Base-by-base conservation (phyloP, 1,140 invertebrate species). In the Hyles euphorbiae region DNA sequence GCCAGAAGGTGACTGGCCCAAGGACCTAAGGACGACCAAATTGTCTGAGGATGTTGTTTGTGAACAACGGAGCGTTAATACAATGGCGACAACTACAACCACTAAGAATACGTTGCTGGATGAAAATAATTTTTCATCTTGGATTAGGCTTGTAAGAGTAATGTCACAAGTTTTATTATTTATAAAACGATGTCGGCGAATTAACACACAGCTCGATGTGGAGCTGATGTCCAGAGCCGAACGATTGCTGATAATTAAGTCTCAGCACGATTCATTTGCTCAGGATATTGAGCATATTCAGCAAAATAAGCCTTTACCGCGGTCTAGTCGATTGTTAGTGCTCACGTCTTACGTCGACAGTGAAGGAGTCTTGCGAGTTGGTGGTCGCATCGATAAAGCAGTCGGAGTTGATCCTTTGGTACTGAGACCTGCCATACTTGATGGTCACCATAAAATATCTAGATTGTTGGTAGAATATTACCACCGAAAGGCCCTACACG, bases 391-490 rank as follows among this genome's bases (percentile, higher is more conserved):
- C 9, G 50, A 51, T n/a, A 8, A 6, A 2, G 50, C 33, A 10
- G 1, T 33, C 2, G 32, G 12, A 33, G n/a, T 51, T 5, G 5
- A 6, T 9, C 22, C 8, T 34, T 4, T 33, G 6, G 33, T 22
- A 33, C 2, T 8, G 5, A 32, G n/a, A 3, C 64, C 52, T 6
- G 47, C 53, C 11, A 61, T 66, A 11, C 45, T 63, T 6, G 58
- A 60, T 47, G 58, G 65, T 32, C 34, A 12, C 2, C 57, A 67
- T 49, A 11, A 34, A 3, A 45, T 58, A 2, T 12, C 58, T 0
- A 34, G 36, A 1, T 50, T 65, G 22, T 32, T 65, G 11, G 59
- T 60, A 6, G 9, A 45, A 34, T 48, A 51, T n/a, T 43, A 54
- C 22, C 63, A 65, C 43, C 5, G 10, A 4, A 12, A 40, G 34